Conservation (phyloP, 2,113 vertebrate species). For the Pseudolaguvia tuberculata region DNA sequence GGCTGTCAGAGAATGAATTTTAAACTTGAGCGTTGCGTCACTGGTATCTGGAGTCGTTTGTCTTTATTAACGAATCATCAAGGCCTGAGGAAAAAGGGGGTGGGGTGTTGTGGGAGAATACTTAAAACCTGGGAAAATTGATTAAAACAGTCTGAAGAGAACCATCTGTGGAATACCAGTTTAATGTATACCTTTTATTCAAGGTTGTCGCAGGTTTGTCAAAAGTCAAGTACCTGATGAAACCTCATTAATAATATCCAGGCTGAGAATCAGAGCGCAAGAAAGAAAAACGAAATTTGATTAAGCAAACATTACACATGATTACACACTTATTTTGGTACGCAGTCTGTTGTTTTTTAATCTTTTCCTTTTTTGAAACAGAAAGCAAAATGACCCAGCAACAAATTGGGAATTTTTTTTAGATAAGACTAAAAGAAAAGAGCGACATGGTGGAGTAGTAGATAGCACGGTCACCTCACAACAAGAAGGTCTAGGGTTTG, state of each 20-base stretch:
- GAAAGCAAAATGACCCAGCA: conserved; percentile 2
- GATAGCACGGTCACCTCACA: too few relatives aligned
- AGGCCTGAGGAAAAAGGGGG: conserved; percentile 10
- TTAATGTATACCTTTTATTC: conserved; percentile 45
- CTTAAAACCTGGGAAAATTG: conserved; percentile 31
- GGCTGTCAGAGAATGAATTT: background rate
- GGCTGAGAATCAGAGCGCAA: conserved; percentile 17
- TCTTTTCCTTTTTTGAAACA: background rate
- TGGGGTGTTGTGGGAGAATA: background rate
- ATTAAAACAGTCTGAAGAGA: conserved; percentile 49
- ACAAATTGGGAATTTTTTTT: background rate
- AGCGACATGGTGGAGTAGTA: too few relatives aligned
- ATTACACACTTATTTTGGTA: background rate
- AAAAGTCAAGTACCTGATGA: conserved; percentile 23
- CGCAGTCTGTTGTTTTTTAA: background rate
- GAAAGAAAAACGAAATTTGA: conserved; percentile 22
- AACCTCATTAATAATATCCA: conserved; percentile 38
- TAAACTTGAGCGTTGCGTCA: conserved; percentile 1
- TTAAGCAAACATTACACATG: conserved; percentile 23
- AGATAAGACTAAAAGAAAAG: background rate
- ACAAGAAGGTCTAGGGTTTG: too few relatives aligned
- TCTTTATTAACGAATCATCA: conserved; percentile 37
- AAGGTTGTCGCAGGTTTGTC: conserved; percentile 15
- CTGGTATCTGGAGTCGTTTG: conserved; percentile 14
- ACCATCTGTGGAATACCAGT: conserved; percentile 49